Base-by-base conservation (phyloP, 2,113 vertebrate genomes). In the Silurus glanis region DNA sequence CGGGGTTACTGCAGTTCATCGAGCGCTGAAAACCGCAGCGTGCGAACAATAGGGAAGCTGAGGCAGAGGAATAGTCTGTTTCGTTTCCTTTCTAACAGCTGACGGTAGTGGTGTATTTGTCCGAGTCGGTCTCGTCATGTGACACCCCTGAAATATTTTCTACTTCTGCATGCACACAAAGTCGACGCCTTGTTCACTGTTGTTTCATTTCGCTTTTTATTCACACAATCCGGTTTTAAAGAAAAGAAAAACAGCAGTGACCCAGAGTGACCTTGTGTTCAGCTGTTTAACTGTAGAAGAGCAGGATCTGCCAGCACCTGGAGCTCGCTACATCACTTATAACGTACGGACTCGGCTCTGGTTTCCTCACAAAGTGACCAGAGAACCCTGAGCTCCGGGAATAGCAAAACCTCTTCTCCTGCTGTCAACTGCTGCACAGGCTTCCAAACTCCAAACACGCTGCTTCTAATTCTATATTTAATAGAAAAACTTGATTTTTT, bases 1-100 rank as follows among this genome's bases (percentile, higher is more conserved):
- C 14, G 58, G 61, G 87, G 86, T 90, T 90, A 90, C 82, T 86
- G n/a, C 0, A 90, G 89, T 89, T 90, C 89, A 89, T n/a, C 59
- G 17, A 14, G 58, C 47, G 21, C 56, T 56, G 6, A 47, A 55
- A 78, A 75, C 75, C 62, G 9, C 80, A 61, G 75, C 62, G 56
- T 10, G 75, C 86, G 84, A 89, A 90, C 88, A 90, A 89, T 87
- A 80, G 19, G 56, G 45, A 5, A 82, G 85, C 76, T 83, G 59
- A 74, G 25, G 14, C 79, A 23, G 5, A 3, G 78, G 56, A 47
- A 47, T 6, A 13, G 28, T 71, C 58, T 74, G 72, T 79, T 74
- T 72, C 64, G 2, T 47, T 83, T 83, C 75, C 47, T 47, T 28
- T n/a, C 6, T 2, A 56, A 58, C 9, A 19, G 47, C 51, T 51